A percentile compares a stretch with the other conserved stretches of the same genome.
Conservation (phyloP, 1,140 invertebrate species). For the Pseudomyrmex sp. region DNA sequence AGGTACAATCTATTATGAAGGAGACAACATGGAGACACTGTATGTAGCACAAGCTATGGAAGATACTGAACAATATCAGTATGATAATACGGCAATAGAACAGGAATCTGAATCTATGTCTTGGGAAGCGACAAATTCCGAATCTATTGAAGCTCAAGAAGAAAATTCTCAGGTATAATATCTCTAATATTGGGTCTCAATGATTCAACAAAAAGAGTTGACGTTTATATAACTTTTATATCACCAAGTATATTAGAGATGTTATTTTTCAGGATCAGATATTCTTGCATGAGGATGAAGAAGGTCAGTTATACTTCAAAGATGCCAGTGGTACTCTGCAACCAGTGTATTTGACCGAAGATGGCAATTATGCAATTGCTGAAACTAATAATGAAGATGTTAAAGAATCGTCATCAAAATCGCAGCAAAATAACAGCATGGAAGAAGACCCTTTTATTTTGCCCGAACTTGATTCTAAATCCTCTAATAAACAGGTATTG, state of each 20-base stretch:
- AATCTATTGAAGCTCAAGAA: conserved; percentile 72
- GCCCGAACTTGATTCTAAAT: conserved; percentile 75
- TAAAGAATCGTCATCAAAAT: conserved; percentile 72
- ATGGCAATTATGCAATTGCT: conserved; percentile 83
- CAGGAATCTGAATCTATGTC: conserved; percentile 75
- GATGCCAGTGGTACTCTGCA: conserved; percentile 81
- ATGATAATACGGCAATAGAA: conserved; percentile 74
- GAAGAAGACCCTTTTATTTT: conserved; percentile 76
- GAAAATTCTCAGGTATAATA: conserved; percentile 78
- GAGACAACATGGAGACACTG: conserved; percentile 80
- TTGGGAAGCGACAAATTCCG: conserved; percentile 75
- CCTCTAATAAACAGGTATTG: conserved; percentile 74
- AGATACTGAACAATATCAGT: conserved; percentile 79
- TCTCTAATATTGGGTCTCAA: background rate
- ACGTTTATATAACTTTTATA: background rate
- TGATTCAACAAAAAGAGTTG: too few species aligned
- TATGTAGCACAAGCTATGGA: conserved; percentile 78
- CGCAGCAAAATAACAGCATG: conserved; percentile 61
- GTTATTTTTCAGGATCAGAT: conserved; percentile 80
- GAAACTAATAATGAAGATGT: conserved; percentile 74
- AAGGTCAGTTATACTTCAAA: conserved; percentile 84
- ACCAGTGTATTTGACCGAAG: conserved; percentile 82
- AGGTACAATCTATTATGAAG: conserved; percentile 83
- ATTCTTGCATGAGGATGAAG: conserved; percentile 83
- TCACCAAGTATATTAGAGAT: background rate